Conservation (phyloP, 2,888 invertebrate species). For the Dione vanillae region DNA sequence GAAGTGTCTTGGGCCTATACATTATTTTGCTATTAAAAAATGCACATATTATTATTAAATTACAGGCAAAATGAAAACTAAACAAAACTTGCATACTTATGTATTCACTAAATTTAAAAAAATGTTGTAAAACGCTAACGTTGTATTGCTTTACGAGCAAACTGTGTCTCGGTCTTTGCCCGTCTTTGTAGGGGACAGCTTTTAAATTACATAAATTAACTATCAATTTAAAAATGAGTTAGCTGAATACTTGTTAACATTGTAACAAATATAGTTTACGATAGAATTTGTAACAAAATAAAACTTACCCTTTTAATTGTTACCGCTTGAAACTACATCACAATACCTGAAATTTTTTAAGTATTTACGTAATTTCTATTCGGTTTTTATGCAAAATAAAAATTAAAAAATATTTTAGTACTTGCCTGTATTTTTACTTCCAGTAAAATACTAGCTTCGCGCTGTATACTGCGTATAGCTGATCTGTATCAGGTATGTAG, state of each 20-base stretch:
- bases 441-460: too few relatives aligned
- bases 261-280: background rate
- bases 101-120: background rate
- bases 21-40: too few relatives aligned
- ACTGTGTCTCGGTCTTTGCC: constrained; percentile 17
- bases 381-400: too few relatives aligned
- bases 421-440: too few relatives aligned
- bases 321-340: background rate
- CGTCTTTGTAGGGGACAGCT: constrained; percentile 18
- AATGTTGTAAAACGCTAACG: background rate
- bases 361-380: too few relatives aligned
- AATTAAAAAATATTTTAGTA: too few relatives aligned
- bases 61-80: background rate
- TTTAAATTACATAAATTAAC: constrained; percentile 28
- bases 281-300: background rate
- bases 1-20: too few relatives aligned
- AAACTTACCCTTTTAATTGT: background rate
- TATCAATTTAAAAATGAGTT: constrained; percentile 20
- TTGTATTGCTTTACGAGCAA: constrained; percentile 7
- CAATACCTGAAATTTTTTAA: too few relatives aligned
- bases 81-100: background rate
- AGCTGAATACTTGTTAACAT: background rate
- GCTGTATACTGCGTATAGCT: too few relatives aligned
- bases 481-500: too few relatives aligned
- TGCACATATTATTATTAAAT: too few relatives aligned